phyloP scores from a whole-genome alignment of 2,797 vertebrate species.

The Oceanodroma leucorhoa region DNA sequence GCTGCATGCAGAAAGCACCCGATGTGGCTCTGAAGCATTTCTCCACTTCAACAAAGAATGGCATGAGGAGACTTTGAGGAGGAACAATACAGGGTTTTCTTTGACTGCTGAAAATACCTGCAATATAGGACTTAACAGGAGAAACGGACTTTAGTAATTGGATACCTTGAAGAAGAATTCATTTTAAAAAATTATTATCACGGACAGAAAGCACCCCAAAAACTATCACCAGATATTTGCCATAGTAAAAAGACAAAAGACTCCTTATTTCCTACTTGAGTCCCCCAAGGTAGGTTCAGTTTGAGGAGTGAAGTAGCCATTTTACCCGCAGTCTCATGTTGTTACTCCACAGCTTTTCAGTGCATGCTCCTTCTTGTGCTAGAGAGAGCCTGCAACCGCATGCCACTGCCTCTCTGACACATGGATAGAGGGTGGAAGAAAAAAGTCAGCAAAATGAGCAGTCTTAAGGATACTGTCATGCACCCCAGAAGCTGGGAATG shows the following conservation, averaged over 20 bases:
- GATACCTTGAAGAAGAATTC: background rate
- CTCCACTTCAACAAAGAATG: background rate
- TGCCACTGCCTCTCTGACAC: background rate
- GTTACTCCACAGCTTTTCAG: background rate
- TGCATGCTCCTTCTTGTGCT: accelerated
- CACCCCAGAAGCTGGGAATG: background rate
- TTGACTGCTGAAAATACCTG: background rate
- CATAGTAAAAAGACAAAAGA: background rate
- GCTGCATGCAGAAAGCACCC: background rate
- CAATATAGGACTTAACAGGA: background rate
- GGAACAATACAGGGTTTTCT: background rate
- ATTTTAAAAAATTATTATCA: background rate
- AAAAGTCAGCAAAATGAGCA: background rate
- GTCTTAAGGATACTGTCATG: background rate
- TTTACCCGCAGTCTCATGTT: background rate
- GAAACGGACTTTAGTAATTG: background rate
- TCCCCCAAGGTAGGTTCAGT: background rate
- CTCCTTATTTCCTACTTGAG: background rate
- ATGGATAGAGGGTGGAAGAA: background rate
- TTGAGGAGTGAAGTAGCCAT: background rate
- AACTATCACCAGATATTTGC: background rate
- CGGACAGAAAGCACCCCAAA: background rate
- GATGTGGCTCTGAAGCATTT: background rate
- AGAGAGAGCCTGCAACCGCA: background rate
- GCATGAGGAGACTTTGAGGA: background rate